phyloP scores from a whole-genome alignment of 2,888 invertebrate genomes.

The Dromius quadrimaculatus region DNA sequence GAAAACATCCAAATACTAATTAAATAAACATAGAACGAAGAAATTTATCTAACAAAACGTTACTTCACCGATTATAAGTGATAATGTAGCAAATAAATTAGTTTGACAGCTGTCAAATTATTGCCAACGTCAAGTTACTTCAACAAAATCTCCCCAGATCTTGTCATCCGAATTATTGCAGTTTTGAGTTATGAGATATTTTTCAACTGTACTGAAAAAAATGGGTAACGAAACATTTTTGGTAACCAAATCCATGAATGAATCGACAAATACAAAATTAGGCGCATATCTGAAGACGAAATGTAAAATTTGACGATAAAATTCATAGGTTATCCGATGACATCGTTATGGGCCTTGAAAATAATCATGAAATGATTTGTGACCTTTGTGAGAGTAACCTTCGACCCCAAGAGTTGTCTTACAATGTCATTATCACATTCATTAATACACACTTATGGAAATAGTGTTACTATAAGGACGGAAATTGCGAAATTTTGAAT shows the following conservation, averaged over 20 bases:
- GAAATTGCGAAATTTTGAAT: neutral
- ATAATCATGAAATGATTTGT: conserved; percentile 10
- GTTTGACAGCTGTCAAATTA: too few species aligned
- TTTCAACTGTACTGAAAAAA: neutral
- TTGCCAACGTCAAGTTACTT: too few species aligned
- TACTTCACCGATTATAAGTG: too few species aligned
- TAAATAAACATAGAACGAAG: too few species aligned
- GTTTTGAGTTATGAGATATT: too few species aligned
- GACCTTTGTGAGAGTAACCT: neutral
- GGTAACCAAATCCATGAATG: neutral
- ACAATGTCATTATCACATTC: conserved; percentile 16
- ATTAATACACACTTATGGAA: neutral
- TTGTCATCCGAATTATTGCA: too few species aligned
- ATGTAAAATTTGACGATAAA: neutral
- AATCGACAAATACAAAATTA: neutral
- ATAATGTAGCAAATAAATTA: too few species aligned
- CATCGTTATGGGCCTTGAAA: neutral
- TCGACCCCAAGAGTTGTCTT: neutral
- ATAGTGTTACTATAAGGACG: neutral
- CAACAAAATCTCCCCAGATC: too few species aligned
- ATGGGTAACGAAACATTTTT: neutral
- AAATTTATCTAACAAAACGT: too few species aligned
- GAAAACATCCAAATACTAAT: too few species aligned
- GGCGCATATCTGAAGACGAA: neutral
- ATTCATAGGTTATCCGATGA: neutral